Base-by-base conservation (phyloP, 2,888 invertebrate species). In the Coremacera marginata region DNA sequence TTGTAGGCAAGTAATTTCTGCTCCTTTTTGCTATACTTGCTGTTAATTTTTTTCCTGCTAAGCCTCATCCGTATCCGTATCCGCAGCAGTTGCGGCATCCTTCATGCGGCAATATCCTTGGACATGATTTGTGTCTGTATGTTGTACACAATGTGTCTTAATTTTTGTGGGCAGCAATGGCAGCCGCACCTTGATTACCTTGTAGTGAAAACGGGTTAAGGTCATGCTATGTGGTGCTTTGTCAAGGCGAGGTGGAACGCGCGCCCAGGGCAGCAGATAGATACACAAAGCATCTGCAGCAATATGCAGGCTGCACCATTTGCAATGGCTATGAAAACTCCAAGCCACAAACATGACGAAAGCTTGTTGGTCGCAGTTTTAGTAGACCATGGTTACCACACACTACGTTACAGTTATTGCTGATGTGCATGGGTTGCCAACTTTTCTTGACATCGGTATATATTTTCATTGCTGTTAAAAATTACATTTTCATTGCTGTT, bases 221-320 rank as follows among this genome's bases (percentile, higher is more conserved):
- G 63, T 31, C 73, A 73, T 62, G 51, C 63, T 31, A 63, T 62
- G 73, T 62, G 51, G 57, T 27, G 49, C 31, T 22, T 62, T 57
- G 8, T n/a, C 49, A 31, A 19, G 49, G n/a, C 27, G 16, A 19
- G 22, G 44, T 2, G 11, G 16, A n/a, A 27, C n/a, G 55, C 25
- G 14, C 57, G 34, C 3, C 19, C 5, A 55, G 19, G 55, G 1
- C 9, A 16, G 55, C 14, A 25, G 27, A 5, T n/a, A 60, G 27
- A 60, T 27, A 25, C 11, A 11, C 27, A 4, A 60, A 60, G 14
- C 27, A 55, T 25, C 22, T 19, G 25, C 60, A 60, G 60, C 60
- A 27, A 22, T 25, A 44, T 44, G 44, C 44, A 11, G 44, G 44
- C 44, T 25, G 9, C 25, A 60, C 14, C 60, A 60, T 19, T 44